These are phyloP conservation scores for Panorpa germanica DNA, from an alignment of 2,888 invertebrate genomes.

Conservation along the genomic window DNA sequence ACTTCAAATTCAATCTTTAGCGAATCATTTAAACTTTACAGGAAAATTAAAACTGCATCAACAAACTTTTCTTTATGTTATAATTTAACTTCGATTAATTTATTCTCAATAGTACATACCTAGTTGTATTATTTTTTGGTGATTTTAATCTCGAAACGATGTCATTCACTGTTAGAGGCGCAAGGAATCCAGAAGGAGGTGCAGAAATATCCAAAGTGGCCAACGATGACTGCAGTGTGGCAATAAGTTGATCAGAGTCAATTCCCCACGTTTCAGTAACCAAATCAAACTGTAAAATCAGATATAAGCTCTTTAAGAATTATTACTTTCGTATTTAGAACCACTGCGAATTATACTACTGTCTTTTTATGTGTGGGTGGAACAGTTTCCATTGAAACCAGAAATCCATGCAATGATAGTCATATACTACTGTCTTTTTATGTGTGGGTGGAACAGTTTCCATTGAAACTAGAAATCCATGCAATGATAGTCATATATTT, in stretches of 20 bases:
- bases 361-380: no score
- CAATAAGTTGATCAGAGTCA: conserved; percentile 37
- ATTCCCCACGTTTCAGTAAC: conserved; percentile 43
- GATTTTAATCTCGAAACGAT: conserved; percentile 29
- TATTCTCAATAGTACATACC: conserved; percentile 18
- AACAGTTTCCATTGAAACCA: no score
- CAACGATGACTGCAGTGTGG: conserved; percentile 35
- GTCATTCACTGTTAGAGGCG: conserved; percentile 22
- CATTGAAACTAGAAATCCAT: no score
- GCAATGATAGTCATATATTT: no score
- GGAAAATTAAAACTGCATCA: conserved; percentile 6
- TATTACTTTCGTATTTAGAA: conserved; percentile 2
- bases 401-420: no score
- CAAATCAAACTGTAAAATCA: conserved; percentile 40
- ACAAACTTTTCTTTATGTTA: conserved; percentile 3
- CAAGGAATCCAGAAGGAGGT: conserved; percentile 16
- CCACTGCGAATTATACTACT: conserved; percentile 4
- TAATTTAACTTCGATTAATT: conserved; percentile 4
- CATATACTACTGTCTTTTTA: no score
- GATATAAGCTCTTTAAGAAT: conserved; percentile 1
- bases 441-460: no score
- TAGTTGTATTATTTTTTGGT: conserved; percentile 27
- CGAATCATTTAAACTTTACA: background rate
- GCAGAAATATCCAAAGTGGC: conserved; percentile 12
- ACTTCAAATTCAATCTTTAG: background rate